phyloP scores from a whole-genome alignment of 2,113 vertebrate genomes.

The Labrus mixtus region DNA sequence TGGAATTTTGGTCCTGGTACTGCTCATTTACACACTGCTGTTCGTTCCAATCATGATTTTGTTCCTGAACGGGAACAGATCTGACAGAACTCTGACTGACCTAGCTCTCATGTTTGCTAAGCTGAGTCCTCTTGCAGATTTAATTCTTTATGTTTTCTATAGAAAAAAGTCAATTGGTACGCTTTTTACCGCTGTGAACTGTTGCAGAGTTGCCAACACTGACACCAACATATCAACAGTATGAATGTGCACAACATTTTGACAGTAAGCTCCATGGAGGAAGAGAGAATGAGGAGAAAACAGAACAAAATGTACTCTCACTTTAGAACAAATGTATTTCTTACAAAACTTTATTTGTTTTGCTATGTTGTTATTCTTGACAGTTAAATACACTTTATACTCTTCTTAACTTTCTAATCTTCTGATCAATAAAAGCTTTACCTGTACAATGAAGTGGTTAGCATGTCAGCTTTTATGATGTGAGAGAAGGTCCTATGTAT shows the following conservation, averaged over 20 bases:
- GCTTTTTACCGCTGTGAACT: neutral
- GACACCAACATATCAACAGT: neutral
- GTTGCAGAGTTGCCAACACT: neutral
- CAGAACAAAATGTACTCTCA: neutral
- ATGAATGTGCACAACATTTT: neutral
- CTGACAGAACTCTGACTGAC: neutral
- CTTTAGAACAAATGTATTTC: no score
- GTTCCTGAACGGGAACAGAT: fast-evolving
- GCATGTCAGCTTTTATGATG: no score
- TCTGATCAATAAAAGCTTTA: no score
- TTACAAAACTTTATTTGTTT: no score
- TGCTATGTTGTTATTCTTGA: no score
- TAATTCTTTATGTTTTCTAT: neutral
- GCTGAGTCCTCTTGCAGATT: conserved; percentile 11
- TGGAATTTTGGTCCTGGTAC: conserved; percentile 29
- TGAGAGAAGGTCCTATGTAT: no score
- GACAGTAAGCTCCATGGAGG: neutral
- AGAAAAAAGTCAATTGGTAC: neutral
- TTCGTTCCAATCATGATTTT: neutral
- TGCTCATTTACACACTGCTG: conserved; percentile 23
- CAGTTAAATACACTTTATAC: no score
- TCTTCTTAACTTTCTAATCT: no score
- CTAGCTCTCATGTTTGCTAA: neutral
- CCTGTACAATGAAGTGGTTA: no score
- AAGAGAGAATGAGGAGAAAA: neutral